These are phyloP conservation scores for Drosophila nigricruria DNA, from an alignment of 2,888 invertebrate genomes.

Conservation along the genomic window DNA sequence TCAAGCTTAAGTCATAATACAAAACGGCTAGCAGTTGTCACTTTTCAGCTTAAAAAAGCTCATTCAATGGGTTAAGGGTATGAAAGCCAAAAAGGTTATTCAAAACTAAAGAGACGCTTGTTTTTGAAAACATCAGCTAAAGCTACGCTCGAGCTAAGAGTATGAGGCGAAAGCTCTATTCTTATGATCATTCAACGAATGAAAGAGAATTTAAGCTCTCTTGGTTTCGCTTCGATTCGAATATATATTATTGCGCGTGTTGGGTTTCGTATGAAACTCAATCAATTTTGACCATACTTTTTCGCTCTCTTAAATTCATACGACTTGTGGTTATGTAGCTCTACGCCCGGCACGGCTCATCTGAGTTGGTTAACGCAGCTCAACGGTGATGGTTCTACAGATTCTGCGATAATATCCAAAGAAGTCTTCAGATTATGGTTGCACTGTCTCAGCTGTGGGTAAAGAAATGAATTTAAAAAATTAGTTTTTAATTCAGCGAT, in stretches of 20 bases:
- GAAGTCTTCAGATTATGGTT: neutral
- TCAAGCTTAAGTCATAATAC: neutral
- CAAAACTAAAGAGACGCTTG: neutral
- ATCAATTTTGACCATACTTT: no score
- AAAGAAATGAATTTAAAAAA: neutral
- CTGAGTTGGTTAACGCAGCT: neutral
- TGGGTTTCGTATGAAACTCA: neutral
- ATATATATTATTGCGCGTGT: neutral
- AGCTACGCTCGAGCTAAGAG: constrained; percentile 1
- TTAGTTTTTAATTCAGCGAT: neutral
- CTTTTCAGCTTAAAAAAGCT: neutral
- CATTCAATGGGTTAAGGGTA: neutral
- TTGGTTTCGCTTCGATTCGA: neutral
- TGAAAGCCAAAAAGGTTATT: neutral
- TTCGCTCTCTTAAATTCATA: neutral
- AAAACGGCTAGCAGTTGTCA: neutral
- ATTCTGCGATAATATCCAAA: neutral
- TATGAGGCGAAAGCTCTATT: neutral
- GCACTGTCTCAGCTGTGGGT: neutral
- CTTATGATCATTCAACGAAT: neutral
- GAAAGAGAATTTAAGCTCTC: neutral
- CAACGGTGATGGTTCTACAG: neutral
- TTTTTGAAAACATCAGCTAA: neutral
- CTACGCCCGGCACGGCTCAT: neutral
- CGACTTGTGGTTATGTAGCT: neutral